phyloP scores from a whole-genome alignment of 2,113 vertebrate species.

The Rhipidura dahli region DNA sequence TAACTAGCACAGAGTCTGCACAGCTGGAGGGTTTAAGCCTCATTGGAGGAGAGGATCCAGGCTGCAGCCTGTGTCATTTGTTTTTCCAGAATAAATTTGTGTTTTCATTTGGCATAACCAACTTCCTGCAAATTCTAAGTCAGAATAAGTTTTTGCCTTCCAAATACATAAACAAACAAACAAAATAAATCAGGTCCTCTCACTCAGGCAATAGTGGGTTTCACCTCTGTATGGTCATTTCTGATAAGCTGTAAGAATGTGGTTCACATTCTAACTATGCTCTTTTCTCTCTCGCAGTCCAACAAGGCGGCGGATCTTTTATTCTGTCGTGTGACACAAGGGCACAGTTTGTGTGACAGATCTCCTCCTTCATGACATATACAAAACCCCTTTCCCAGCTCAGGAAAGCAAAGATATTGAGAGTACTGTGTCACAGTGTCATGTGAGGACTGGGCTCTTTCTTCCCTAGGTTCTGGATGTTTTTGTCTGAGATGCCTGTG shows the following conservation, averaged over 20 bases:
- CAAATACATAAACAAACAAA: rapidly evolving
- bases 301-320: rapidly evolving
- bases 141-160: rapidly evolving
- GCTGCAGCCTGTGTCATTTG: rapidly evolving
- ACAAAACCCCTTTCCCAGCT: rapidly evolving
- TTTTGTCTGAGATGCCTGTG: background rate
- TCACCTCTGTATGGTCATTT: rapidly evolving
- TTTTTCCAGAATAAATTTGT: rapidly evolving
- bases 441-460: background rate
- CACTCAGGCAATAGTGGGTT: rapidly evolving
- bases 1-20: rapidly evolving
- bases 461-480: background rate
- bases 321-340: rapidly evolving
- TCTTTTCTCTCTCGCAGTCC: rapidly evolving
- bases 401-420: background rate
- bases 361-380: background rate
- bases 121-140: rapidly evolving
- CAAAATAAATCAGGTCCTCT: rapidly evolving
- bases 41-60: rapidly evolving
- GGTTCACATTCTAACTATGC: rapidly evolving
- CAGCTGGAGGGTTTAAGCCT: rapidly evolving
- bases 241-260: rapidly evolving
- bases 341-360: rapidly evolving
- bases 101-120: rapidly evolving
- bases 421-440: rapidly evolving